Evolutionary conservation across 2,797 vertebrate species (phyloP).

Genomic region (Sarcophilus harrisii): DNA sequence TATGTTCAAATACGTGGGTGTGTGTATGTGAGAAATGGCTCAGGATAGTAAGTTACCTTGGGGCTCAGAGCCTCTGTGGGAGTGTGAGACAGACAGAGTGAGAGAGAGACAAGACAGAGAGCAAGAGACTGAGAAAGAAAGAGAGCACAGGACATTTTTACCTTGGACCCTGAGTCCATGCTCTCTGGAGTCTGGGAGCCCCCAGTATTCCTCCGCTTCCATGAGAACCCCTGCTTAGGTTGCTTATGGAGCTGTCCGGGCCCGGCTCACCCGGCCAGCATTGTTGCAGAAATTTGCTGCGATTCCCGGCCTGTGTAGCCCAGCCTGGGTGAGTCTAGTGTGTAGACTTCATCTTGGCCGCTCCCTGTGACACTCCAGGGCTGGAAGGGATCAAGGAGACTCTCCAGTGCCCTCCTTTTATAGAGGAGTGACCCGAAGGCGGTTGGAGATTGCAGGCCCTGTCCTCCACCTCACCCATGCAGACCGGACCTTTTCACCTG

Average conservation of each 20-base stretch:
- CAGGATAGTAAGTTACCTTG: constrained; percentile 19
- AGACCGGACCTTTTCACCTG: not conserved
- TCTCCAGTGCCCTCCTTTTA: not conserved
- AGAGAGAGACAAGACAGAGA: too few species aligned
- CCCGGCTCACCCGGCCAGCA: not conserved
- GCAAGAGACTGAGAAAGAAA: not conserved
- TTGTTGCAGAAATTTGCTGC: not conserved
- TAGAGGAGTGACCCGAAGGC: not conserved
- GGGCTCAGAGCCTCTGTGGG: not conserved
- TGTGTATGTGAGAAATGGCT: not conserved
- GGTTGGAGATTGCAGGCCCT: not conserved
- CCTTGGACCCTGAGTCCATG: too few species aligned
- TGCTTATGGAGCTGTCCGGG: not conserved
- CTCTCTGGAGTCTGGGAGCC: not conserved
- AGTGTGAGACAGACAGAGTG: not conserved
- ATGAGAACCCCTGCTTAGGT: constrained; percentile 5
- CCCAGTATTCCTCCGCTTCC: not conserved
- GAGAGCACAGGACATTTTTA: too few species aligned
- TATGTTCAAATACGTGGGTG: not conserved
- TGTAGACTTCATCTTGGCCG: not conserved
- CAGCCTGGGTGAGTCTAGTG: not conserved
- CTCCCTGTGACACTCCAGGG: not conserved
- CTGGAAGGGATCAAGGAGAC: not conserved
- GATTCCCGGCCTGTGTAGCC: not conserved
- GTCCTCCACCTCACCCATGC: not conserved